phyloP scores from a whole-genome alignment of 2,888 invertebrate species.

The Onthophagus sagittarius region DNA sequence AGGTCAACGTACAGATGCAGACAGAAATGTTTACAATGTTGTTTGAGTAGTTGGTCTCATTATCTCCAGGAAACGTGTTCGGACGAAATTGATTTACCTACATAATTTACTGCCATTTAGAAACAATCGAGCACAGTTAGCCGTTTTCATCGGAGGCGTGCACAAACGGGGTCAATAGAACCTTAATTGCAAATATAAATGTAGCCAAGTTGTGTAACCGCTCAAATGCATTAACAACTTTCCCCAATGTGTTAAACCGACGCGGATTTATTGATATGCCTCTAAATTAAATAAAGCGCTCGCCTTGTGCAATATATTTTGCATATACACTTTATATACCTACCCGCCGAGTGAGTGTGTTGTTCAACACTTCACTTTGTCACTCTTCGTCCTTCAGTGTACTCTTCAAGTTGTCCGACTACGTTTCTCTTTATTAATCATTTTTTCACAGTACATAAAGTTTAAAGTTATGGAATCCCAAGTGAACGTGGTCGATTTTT shows the following conservation, averaged over 20 bases:
- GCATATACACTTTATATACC: background rate
- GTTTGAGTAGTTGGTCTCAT: background rate
- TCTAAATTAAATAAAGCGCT: slow-evolving; percentile 24
- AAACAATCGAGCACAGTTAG: background rate
- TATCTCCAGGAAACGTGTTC: background rate
- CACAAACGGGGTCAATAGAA: background rate
- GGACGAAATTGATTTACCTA: background rate
- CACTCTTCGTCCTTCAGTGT: background rate
- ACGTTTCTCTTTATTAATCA: background rate
- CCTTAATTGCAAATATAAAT: background rate
- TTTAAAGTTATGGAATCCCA: background rate
- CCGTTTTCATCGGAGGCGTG: background rate
- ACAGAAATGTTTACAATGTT: background rate
- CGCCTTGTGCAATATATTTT: slow-evolving; percentile 5
- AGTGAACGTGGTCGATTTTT: background rate
- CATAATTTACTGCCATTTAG: background rate
- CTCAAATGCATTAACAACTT: slow-evolving; percentile 28
- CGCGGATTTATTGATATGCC: slow-evolving; percentile 28
- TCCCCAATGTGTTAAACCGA: slow-evolving; percentile 25
- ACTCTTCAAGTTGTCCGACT: background rate
- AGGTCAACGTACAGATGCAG: background rate
- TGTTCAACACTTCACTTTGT: background rate
- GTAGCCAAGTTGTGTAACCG: slow-evolving; percentile 23
- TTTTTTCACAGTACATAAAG: background rate
- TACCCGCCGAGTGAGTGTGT: background rate